phyloP scores from a whole-genome alignment of 2,888 invertebrate genomes.

The Drosophila suboccidentalis region DNA sequence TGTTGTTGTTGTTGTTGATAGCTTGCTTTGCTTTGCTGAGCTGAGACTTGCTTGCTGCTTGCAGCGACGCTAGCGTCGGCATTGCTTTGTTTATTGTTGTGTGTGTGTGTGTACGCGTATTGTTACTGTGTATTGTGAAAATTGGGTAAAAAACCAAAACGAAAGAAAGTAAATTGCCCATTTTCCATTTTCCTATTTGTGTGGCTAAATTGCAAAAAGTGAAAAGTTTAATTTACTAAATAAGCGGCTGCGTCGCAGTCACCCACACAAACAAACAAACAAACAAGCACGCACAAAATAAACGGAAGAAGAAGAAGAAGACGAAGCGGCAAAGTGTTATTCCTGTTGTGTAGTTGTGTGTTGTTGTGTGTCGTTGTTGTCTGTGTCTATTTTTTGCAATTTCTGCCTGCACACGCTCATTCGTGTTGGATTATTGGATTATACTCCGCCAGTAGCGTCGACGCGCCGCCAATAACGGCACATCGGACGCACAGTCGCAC shows the following conservation, averaged over 20 bases:
- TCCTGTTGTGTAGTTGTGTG: slow-evolving; percentile 25
- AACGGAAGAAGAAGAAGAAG: slow-evolving; percentile 8
- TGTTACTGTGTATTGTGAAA: slow-evolving; percentile 52
- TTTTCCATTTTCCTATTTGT: slow-evolving; percentile 69
- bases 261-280: slow-evolving; percentile 26
- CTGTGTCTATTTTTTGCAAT: slow-evolving; percentile 76
- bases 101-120: slow-evolving; percentile 37
- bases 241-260: slow-evolving; percentile 58
- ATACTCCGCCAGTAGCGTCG: slow-evolving; percentile 60
- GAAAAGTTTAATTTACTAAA: slow-evolving; percentile 81
- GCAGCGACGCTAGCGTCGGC: slow-evolving; percentile 48
- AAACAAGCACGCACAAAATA: slow-evolving; percentile 27
- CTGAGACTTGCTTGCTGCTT: slow-evolving; percentile 55
- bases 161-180: slow-evolving; percentile 72
- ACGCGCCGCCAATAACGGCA: slow-evolving; percentile 67
- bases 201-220: slow-evolving; percentile 73
- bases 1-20: slow-evolving; percentile 40
- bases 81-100: slow-evolving; percentile 60
- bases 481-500: slow-evolving; percentile 44
- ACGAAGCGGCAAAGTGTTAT: slow-evolving; percentile 63
- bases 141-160: slow-evolving; percentile 64
- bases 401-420: slow-evolving; percentile 76
- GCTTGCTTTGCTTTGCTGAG: slow-evolving; percentile 34
- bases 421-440: slow-evolving; percentile 82
- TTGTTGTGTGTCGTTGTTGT: slow-evolving; percentile 47